These are phyloP conservation scores for Amiota minor DNA, from an alignment of 2,888 invertebrate genomes.

Conservation along the genomic window DNA sequence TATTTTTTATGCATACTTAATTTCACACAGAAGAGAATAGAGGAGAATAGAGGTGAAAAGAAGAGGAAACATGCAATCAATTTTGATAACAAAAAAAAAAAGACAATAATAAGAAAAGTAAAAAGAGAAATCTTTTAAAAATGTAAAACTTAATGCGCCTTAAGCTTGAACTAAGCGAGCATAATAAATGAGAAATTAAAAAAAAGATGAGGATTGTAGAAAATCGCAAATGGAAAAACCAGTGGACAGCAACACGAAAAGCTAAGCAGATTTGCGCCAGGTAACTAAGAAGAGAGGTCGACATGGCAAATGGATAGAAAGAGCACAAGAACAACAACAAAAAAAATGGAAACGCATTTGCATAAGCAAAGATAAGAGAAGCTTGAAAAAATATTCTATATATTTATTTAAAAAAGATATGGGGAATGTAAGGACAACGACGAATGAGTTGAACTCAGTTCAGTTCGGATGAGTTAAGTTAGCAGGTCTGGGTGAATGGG, in stretches of 20 bases:
- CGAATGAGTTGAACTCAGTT: neutral
- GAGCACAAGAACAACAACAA: neutral
- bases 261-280: neutral
- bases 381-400: neutral
- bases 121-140: neutral
- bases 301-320: neutral
- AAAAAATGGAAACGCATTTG: neutral
- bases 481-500: neutral
- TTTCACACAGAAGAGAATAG: constrained; percentile 39
- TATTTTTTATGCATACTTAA: constrained; percentile 43
- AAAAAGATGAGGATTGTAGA: neutral
- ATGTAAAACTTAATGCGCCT: neutral
- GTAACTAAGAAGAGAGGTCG: neutral
- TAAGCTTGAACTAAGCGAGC: neutral
- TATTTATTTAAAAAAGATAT: too few species aligned
- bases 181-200: constrained; percentile 6
- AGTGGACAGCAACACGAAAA: neutral
- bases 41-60: neutral
- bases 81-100: neutral
- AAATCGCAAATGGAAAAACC: too few species aligned
- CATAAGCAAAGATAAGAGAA: constrained; percentile 1
- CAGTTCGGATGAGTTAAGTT: neutral
- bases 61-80: neutral
- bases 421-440: too few species aligned
- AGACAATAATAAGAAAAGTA: neutral